These are phyloP conservation scores for Thermophis baileyi DNA, from an alignment of 2,113 vertebrate species.

Conservation along the genomic window DNA sequence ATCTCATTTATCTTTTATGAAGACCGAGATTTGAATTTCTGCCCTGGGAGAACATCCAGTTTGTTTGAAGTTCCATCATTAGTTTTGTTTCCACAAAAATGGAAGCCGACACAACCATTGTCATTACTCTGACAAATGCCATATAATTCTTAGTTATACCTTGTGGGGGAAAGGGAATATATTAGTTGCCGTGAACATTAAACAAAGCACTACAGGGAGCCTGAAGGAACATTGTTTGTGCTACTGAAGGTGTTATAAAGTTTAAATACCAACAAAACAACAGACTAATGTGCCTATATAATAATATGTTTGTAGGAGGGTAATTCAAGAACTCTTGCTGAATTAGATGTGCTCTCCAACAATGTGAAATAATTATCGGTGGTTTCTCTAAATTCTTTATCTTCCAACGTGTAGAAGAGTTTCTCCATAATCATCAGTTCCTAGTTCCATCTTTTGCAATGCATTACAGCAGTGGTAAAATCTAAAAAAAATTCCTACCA, in stretches of 20 bases:
- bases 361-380: neutral
- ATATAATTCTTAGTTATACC: neutral
- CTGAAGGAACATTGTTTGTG: neutral
- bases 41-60: neutral
- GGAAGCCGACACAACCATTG: neutral
- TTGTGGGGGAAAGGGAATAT: neutral
- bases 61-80: neutral
- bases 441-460: no score
- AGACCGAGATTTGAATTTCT: neutral
- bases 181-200: neutral
- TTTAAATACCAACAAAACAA: neutral
- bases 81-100: constrained; percentile 4
- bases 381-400: neutral
- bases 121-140: neutral
- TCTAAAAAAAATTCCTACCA: no score
- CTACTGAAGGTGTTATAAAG: neutral
- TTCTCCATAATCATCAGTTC: no score
- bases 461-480: no score
- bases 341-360: neutral
- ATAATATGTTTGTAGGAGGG: neutral
- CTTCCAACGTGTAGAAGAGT: neutral
- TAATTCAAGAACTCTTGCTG: neutral
- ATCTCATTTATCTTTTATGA: constrained; percentile 1
- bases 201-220: neutral
- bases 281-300: neutral